Conservation (phyloP, 2,888 invertebrate genomes). For the Globia sparganii region DNA sequence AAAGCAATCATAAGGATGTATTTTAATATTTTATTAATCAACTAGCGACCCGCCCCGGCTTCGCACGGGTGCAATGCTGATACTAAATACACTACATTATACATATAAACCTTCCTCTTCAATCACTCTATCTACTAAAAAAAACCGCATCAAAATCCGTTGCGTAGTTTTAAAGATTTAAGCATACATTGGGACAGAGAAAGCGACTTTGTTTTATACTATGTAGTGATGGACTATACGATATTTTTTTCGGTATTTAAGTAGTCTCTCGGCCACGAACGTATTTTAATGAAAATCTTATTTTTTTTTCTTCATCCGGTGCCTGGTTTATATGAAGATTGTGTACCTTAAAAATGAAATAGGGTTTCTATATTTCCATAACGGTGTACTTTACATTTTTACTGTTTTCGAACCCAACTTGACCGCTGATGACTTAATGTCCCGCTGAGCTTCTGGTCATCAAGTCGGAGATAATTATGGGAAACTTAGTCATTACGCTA, state of each 20-base stretch:
- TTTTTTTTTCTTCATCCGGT: not conserved
- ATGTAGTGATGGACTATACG: too few relatives aligned
- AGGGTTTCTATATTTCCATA: not conserved
- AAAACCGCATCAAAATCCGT: too few relatives aligned
- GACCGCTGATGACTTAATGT: constrained; percentile 48
- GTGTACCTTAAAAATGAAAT: not conserved
- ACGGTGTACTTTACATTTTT: constrained; percentile 14
- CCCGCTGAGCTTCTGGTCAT: constrained; percentile 57
- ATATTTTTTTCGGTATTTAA: too few relatives aligned
- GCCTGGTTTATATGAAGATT: not conserved
- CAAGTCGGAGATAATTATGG: constrained; percentile 50
- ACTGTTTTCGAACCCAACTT: constrained; percentile 20
- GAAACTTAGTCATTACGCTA: constrained; percentile 49
- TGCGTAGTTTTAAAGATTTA: too few relatives aligned
- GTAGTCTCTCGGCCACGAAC: not conserved
- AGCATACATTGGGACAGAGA: too few relatives aligned
- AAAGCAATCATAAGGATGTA: too few relatives aligned
- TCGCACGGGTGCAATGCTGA: too few relatives aligned
- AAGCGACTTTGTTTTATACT: too few relatives aligned
- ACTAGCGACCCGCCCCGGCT: too few relatives aligned
- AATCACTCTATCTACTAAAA: too few relatives aligned
- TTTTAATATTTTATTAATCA: not conserved
- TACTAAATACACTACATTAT: too few relatives aligned
- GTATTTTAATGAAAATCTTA: not conserved
- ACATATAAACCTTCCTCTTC: too few relatives aligned